These are phyloP conservation scores for Chirona hameri DNA, from an alignment of 2,888 invertebrate species.

Conservation along the genomic window DNA sequence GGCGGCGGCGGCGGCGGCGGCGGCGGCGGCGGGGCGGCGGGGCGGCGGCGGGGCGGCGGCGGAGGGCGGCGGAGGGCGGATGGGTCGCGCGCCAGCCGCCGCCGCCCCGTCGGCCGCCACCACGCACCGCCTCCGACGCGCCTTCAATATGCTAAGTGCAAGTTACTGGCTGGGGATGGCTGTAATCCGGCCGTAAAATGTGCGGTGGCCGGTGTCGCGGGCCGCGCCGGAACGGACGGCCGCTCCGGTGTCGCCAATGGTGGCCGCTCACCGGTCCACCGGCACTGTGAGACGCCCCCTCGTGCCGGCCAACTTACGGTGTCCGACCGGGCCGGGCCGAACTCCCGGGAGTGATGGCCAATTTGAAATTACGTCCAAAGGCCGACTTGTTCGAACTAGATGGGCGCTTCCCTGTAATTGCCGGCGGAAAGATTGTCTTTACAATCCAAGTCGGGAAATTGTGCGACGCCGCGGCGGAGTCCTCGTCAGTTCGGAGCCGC, in stretches of 20 bases:
- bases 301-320: not conserved
- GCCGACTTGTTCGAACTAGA: not conserved
- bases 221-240: not conserved
- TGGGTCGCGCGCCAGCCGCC: too few species aligned
- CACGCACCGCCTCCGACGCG: not conserved
- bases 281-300: not conserved
- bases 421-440: conserved; percentile 8
- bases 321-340: not conserved
- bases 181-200: not conserved
- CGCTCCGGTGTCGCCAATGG: not conserved
- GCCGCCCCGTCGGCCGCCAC: not conserved
- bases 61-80: too few species aligned
- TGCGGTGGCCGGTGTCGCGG: not conserved
- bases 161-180: not conserved
- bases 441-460: conserved; percentile 1
- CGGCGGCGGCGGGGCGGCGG: not conserved
- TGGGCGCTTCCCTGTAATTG: not conserved
- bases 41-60: not conserved
- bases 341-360: not conserved
- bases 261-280: not conserved
- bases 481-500: not conserved
- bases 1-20: not conserved
- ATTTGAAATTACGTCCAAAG: conserved; percentile 1
- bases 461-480: not conserved
- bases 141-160: conserved; percentile 1